Evolutionary conservation across 2,888 invertebrate genomes (phyloP).

Genomic region (Machimus rusticus): DNA sequence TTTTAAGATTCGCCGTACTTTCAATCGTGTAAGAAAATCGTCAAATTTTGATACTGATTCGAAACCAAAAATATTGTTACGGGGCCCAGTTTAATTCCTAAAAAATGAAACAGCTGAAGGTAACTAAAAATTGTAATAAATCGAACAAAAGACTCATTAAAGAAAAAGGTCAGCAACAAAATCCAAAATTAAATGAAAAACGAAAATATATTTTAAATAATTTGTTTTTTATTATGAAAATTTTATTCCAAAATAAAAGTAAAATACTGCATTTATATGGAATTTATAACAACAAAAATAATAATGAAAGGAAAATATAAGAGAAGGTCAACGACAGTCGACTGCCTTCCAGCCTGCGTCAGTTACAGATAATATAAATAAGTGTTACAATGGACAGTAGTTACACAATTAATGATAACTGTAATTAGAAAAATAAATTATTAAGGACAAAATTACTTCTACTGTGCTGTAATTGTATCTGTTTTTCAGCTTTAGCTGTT

Average conservation of each 20-base stretch:
- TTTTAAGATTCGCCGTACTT: not conserved
- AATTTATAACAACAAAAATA: conserved; percentile 34
- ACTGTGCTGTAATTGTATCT: not conserved
- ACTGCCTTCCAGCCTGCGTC: not conserved
- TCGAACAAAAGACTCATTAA: not conserved
- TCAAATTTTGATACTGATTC: not conserved
- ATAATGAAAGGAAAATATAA: not conserved
- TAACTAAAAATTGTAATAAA: not conserved
- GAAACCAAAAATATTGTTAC: not conserved
- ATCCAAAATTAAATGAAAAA: not conserved
- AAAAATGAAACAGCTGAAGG: not conserved
- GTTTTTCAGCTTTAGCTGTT: not conserved
- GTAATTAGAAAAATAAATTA: conserved; percentile 16
- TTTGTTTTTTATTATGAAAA: conserved; percentile 27
- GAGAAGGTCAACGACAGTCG: not conserved
- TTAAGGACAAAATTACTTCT: not conserved
- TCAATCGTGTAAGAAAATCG: too few species aligned
- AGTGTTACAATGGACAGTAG: conserved; percentile 4
- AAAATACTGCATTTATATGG: conserved; percentile 37
- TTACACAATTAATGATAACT: not conserved
- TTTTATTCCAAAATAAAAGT: conserved; percentile 25
- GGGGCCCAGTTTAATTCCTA: too few species aligned
- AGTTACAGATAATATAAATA: conserved; percentile 18
- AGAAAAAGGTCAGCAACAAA: not conserved
- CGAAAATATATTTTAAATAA: conserved; percentile 1